These are phyloP conservation scores for Nansenia antarctica DNA, from an alignment of 2,113 vertebrate genomes.

Conservation along the genomic window DNA sequence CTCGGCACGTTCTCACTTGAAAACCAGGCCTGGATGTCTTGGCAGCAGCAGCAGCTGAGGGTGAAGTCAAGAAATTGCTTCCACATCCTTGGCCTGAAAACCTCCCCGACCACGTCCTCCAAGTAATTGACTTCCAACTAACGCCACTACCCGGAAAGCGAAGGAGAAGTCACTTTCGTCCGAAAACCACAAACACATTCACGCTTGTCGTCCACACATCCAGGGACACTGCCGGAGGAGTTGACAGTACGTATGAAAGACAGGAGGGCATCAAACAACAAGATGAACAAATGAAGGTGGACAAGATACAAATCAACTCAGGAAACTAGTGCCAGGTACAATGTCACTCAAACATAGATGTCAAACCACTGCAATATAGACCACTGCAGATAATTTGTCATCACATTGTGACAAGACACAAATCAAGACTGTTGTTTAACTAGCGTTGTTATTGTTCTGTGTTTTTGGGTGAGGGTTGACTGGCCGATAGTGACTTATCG, in stretches of 20 bases:
- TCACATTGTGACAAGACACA: slow-evolving; percentile 21
- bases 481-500: slow-evolving; percentile 7
- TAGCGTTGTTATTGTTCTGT: slow-evolving; percentile 33
- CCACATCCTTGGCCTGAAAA: slow-evolving; percentile 35
- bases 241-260: slow-evolving; percentile 5
- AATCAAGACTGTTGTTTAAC: slow-evolving; percentile 33
- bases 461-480: slow-evolving; percentile 18
- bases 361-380: slow-evolving; percentile 1
- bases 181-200: slow-evolving; percentile 19
- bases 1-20: slow-evolving; percentile 36
- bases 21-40: slow-evolving; percentile 33
- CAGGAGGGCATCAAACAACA: slow-evolving; percentile 5
- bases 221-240: not conserved
- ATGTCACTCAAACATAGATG: slow-evolving; percentile 43
- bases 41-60: slow-evolving; percentile 21
- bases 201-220: not conserved
- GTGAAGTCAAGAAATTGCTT: slow-evolving; percentile 56
- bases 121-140: slow-evolving; percentile 39
- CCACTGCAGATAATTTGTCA: slow-evolving; percentile 31
- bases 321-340: slow-evolving; percentile 41
- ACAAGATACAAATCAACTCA: slow-evolving; percentile 14
- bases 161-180: slow-evolving; percentile 25
- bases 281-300: not conserved
- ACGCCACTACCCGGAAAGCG: slow-evolving; percentile 34
- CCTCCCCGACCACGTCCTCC: slow-evolving; percentile 12